Evolutionary conservation across 2,113 vertebrate species (phyloP).

Genomic region (Tachysurus fulvidraco): DNA sequence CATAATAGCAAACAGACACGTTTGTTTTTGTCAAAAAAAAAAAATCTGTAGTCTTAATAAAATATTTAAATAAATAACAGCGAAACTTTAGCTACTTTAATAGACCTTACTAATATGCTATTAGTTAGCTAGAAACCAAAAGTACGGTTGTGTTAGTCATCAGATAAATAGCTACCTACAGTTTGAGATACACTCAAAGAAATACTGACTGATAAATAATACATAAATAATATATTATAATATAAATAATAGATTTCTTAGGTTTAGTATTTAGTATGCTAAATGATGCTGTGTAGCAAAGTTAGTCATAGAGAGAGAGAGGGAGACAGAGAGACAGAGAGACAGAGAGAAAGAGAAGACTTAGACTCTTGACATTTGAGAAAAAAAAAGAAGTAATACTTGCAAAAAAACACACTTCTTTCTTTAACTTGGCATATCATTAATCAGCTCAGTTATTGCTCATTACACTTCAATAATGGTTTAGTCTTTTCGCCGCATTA

Average conservation of each 20-base stretch:
- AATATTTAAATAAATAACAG: too few relatives aligned
- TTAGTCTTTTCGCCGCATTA: constrained; percentile 7
- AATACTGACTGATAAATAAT: not conserved
- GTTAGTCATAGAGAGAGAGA: not conserved
- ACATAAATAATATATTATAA: not conserved
- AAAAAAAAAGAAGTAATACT: not conserved
- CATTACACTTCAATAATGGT: constrained; percentile 20
- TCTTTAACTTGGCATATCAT: constrained; percentile 17
- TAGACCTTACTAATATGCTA: not conserved
- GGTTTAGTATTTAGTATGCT: not conserved
- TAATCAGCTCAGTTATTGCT: constrained; percentile 25
- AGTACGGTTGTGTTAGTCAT: not conserved
- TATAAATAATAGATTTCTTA: not conserved
- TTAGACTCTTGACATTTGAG: not conserved
- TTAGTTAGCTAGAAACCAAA: not conserved
- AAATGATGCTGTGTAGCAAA: not conserved
- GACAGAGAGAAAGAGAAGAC: not conserved
- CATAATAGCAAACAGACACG: not conserved
- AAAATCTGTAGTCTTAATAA: not conserved
- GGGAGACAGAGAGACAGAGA: not conserved
- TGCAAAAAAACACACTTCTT: not conserved
- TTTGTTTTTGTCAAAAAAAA: not conserved
- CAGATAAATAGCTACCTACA: not conserved
- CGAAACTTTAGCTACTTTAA: not conserved
- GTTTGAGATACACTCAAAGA: not conserved